Conservation (phyloP, 2,888 invertebrate species). For the Sericinus montela region DNA sequence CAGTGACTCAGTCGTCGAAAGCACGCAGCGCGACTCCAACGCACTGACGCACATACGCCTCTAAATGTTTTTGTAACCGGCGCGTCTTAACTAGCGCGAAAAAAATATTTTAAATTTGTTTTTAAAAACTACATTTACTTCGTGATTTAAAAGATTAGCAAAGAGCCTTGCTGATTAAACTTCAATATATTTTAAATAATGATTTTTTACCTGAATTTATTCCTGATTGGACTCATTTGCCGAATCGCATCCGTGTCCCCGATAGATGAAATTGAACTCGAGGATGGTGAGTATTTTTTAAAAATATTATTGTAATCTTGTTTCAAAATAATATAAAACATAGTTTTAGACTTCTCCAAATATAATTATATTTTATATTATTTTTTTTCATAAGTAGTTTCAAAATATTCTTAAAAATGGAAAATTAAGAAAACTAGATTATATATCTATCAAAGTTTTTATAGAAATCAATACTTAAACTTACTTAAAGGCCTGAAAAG, state of each 20-base stretch:
- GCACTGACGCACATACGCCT: slow-evolving; percentile 13
- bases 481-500: too few relatives aligned
- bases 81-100: background rate
- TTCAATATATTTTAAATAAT: slow-evolving; percentile 24
- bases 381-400: too few relatives aligned
- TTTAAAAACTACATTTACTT: background rate
- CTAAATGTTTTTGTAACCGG: background rate
- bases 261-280: slow-evolving; percentile 57
- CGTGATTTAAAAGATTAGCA: slow-evolving; percentile 8
- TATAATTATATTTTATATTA: too few relatives aligned
- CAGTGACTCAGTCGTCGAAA: slow-evolving; percentile 33
- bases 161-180: background rate
- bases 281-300: slow-evolving; percentile 58
- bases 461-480: too few relatives aligned
- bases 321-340: too few relatives aligned
- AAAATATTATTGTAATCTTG: too few relatives aligned
- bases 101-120: background rate
- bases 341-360: too few relatives aligned
- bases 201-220: slow-evolving; percentile 44
- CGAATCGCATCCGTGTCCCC: slow-evolving; percentile 57
- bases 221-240: slow-evolving; percentile 57
- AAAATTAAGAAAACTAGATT: too few relatives aligned
- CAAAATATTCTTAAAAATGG: too few relatives aligned
- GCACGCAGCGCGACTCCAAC: slow-evolving; percentile 19
- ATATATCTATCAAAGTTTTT: too few relatives aligned